These are phyloP conservation scores for Agriopis aurantiaria DNA, from an alignment of 2,888 invertebrate genomes.

Conservation along the genomic window DNA sequence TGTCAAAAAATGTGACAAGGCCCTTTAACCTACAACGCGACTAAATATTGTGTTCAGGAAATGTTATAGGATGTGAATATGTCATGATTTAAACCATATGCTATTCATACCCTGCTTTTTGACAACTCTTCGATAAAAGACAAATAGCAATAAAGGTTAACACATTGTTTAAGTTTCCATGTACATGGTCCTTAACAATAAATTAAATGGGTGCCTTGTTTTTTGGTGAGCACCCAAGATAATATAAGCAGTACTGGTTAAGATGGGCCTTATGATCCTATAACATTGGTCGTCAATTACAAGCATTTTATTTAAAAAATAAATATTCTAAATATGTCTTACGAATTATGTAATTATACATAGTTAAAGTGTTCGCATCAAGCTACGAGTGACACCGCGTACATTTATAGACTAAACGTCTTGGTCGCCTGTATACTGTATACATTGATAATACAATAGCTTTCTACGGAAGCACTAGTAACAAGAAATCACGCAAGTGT, in stretches of 20 bases:
- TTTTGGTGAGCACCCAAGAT: background rate
- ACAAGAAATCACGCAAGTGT: constrained; percentile 1
- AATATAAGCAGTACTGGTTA: background rate
- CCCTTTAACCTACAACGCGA: background rate
- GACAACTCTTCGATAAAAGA: too few relatives aligned
- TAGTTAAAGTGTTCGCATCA: constrained; percentile 38
- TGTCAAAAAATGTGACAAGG: too few relatives aligned
- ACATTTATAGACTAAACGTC: constrained; percentile 11
- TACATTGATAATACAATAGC: background rate
- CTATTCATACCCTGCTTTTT: too few relatives aligned
- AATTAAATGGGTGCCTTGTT: too few relatives aligned
- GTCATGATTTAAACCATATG: too few relatives aligned
- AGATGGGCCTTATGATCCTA: background rate
- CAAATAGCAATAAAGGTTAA: too few relatives aligned
- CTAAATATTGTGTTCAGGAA: too few relatives aligned
- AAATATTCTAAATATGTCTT: constrained; percentile 25
- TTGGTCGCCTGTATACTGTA: constrained; percentile 9
- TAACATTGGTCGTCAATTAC: background rate
- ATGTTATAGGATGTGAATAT: too few relatives aligned
- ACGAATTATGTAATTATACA: constrained; percentile 28
- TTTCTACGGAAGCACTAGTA: constrained; percentile 15
- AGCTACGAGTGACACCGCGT: constrained; percentile 48
- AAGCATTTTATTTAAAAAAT: background rate
- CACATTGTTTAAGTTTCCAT: too few relatives aligned
- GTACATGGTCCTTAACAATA: too few relatives aligned